phyloP scores from a whole-genome alignment of 2,113 vertebrate species.

The Hirundichthys speculiger region DNA sequence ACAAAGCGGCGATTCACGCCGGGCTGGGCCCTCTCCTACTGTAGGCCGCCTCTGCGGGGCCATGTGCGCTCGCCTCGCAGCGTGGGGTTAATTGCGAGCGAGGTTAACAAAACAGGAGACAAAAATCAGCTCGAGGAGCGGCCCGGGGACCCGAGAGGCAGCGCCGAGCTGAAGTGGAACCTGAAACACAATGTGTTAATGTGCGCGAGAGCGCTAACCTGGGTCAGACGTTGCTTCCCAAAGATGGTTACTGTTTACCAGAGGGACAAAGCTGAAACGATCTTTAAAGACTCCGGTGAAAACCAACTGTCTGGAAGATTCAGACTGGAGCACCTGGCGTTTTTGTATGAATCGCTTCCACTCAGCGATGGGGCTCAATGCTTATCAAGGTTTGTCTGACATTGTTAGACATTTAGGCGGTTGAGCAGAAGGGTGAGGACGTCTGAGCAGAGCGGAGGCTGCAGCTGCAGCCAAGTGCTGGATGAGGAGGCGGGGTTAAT shows the following conservation, averaged over 20 bases:
- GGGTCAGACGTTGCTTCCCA: conserved; percentile 31
- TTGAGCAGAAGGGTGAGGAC: no score
- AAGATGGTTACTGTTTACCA: conserved; percentile 8
- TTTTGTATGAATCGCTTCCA: no score
- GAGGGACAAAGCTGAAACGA: not conserved
- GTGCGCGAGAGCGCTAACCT: not conserved
- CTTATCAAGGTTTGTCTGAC: no score
- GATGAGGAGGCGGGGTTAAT: no score
- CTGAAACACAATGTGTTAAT: conserved; percentile 20
- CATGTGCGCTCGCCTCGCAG: conserved; percentile 62
- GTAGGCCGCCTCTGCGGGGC: conserved; percentile 51
- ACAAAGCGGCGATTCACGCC: conserved; percentile 74
- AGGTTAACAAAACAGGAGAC: conserved; percentile 83
- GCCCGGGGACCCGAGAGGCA: conserved; percentile 51
- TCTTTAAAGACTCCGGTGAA: no score
- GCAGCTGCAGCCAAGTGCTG: no score
- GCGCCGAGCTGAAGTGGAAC: conserved; percentile 47
- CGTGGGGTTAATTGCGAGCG: conserved; percentile 79
- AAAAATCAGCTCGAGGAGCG: conserved; percentile 77
- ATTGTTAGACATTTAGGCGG: no score
- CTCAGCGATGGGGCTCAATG: no score
- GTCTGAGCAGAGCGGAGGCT: no score
- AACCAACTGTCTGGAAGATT: no score
- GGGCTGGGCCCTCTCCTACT: conserved; percentile 53
- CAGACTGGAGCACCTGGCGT: no score